A percentile compares a stretch with the other conserved stretches of the same genome.
These are phyloP conservation scores for Meles meles DNA, from an alignment of 2,113 vertebrate genomes.

Conservation along the genomic window DNA sequence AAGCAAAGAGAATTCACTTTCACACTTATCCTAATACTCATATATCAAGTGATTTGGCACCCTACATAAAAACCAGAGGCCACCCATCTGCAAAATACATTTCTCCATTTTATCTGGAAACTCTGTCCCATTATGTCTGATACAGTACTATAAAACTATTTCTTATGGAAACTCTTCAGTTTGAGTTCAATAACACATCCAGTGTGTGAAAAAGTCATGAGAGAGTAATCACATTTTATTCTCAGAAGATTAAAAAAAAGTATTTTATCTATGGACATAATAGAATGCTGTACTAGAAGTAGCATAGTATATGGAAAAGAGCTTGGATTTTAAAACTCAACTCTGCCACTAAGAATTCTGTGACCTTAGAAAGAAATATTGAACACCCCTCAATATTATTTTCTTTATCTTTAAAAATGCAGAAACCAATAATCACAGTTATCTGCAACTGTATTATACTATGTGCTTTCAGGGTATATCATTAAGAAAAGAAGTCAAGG, in stretches of 20 bases:
- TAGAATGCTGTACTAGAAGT: background rate
- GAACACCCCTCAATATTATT: background rate
- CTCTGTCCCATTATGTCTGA: background rate
- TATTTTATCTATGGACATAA: background rate
- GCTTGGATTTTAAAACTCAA: background rate
- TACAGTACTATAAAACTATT: background rate
- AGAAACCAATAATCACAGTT: background rate
- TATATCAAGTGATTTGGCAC: background rate
- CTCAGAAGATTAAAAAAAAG: background rate
- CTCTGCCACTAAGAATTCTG: background rate
- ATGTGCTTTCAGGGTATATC: background rate
- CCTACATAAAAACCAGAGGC: background rate
- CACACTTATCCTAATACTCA: background rate
- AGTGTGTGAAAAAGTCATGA: background rate
- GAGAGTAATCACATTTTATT: background rate
- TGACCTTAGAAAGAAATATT: background rate
- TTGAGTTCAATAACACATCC: background rate
- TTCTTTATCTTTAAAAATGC: conserved; percentile 13
- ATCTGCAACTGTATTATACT: background rate
- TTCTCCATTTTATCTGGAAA: background rate
- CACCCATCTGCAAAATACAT: background rate
- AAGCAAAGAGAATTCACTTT: background rate
- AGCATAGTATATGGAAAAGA: background rate
- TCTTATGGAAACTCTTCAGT: background rate
- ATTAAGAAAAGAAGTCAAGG: background rate